phyloP scores from a whole-genome alignment of 2,888 invertebrate species.

The Pachydiplax longipennis region DNA sequence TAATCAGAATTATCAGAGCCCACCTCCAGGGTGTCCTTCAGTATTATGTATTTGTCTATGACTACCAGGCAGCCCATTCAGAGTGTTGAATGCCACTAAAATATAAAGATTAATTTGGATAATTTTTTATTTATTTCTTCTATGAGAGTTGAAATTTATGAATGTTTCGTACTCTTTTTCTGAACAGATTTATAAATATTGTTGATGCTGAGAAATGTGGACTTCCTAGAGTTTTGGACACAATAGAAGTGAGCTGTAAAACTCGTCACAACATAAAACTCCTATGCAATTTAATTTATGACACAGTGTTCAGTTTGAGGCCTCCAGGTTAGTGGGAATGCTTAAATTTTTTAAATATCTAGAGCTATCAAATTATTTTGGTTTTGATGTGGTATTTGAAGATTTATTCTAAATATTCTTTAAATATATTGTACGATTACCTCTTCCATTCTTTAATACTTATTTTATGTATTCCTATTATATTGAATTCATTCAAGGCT shows the following conservation, averaged over 20 bases:
- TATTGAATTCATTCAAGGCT: too few species aligned
- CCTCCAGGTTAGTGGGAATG: constrained; percentile 72
- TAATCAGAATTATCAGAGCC: too few species aligned
- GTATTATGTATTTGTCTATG: too few species aligned
- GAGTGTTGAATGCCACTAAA: too few species aligned
- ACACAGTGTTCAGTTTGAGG: constrained; percentile 88
- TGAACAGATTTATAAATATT: constrained; percentile 79
- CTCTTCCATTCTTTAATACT: too few species aligned
- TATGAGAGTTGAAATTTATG: too few species aligned
- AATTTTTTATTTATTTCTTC: too few species aligned
- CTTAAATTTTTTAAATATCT: neutral
- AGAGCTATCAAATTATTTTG: neutral
- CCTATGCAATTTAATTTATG: constrained; percentile 90
- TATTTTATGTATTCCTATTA: too few species aligned
- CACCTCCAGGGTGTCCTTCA: too few species aligned
- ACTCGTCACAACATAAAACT: constrained; percentile 88
- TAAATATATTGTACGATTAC: neutral
- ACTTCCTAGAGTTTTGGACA: constrained; percentile 89
- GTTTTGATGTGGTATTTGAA: neutral
- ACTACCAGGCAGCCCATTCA: too few species aligned
- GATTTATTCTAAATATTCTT: neutral
- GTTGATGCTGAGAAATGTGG: constrained; percentile 97
- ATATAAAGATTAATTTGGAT: too few species aligned
- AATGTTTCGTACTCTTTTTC: neutral
- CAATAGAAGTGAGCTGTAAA: constrained; percentile 89